phyloP scores from a whole-genome alignment of 2,888 invertebrate genomes.

The Actias luna region DNA sequence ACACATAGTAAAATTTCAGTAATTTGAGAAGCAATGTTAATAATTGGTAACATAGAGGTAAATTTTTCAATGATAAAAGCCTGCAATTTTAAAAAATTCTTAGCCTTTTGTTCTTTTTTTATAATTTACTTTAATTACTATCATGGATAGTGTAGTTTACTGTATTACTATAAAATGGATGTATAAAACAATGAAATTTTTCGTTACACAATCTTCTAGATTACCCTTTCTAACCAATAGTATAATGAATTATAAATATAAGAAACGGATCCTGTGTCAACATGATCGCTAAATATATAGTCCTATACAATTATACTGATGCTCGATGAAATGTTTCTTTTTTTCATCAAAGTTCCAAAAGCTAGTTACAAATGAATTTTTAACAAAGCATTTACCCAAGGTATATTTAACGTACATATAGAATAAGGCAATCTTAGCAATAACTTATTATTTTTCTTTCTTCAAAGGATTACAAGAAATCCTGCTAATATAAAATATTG shows the following conservation, averaged over 20 bases:
- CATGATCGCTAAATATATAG: neutral
- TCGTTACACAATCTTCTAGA: neutral
- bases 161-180: too few species aligned
- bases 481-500: neutral
- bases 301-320: conserved; percentile 10
- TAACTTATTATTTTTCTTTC: conserved; percentile 51
- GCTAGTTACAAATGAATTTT: conserved; percentile 46
- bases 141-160: too few species aligned
- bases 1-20: too few species aligned
- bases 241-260: neutral
- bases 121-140: too few species aligned
- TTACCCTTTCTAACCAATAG: neutral
- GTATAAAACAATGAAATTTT: too few species aligned
- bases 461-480: neutral
- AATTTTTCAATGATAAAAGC: too few species aligned
- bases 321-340: conserved; percentile 36
- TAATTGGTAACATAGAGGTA: too few species aligned
- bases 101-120: too few species aligned
- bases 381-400: conserved; percentile 29
- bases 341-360: conserved; percentile 48
- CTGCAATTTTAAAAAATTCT: too few species aligned
- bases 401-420: conserved; percentile 52
- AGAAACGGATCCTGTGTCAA: conserved; percentile 1
- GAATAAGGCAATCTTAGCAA: conserved; percentile 50
- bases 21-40: too few species aligned